These are phyloP conservation scores for Tetragnatha montana DNA, from an alignment of 2,888 invertebrate species.

Conservation along the genomic window DNA sequence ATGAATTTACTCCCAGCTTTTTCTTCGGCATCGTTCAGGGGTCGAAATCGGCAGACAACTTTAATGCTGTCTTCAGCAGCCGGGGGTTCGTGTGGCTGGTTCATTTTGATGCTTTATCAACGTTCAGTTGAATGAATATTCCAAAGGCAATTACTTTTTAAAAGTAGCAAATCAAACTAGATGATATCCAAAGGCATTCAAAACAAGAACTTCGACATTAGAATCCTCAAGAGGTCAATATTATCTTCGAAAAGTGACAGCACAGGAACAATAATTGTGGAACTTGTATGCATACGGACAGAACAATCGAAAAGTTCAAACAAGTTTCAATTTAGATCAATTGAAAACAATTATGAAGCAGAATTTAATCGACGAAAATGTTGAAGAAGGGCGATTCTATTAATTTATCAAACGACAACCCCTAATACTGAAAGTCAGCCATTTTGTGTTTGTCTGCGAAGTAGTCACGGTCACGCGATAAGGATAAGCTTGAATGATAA, in stretches of 20 bases:
- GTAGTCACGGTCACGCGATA: constrained; percentile 45
- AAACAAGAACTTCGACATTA: neutral
- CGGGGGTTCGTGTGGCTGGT: constrained; percentile 59
- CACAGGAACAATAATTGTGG: neutral
- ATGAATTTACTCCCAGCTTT: constrained; percentile 98
- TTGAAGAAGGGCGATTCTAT: neutral
- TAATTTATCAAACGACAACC: constrained; percentile 3
- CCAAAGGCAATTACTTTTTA: neutral
- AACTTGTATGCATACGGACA: neutral
- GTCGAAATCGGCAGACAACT: constrained; percentile 99
- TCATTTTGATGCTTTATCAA: constrained; percentile 9
- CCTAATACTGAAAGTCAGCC: constrained; percentile 38
- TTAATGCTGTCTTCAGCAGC: constrained; percentile 79
- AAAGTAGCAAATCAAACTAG: too few relatives aligned
- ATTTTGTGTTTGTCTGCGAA: constrained; percentile 37
- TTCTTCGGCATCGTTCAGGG: constrained; percentile 98
- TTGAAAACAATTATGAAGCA: neutral
- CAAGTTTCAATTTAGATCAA: neutral
- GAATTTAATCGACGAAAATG: constrained; percentile 1
- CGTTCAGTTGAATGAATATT: neutral
- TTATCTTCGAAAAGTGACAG: constrained; percentile 6
- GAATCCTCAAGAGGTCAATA: constrained; percentile 8
- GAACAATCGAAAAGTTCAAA: neutral
- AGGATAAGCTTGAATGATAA: neutral
- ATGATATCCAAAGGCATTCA: neutral